A percentile compares a stretch with the other conserved stretches of the same genome.
Evolutionary conservation across 2,888 invertebrate species (phyloP).

Genomic region (Lomographa bimaculata): DNA sequence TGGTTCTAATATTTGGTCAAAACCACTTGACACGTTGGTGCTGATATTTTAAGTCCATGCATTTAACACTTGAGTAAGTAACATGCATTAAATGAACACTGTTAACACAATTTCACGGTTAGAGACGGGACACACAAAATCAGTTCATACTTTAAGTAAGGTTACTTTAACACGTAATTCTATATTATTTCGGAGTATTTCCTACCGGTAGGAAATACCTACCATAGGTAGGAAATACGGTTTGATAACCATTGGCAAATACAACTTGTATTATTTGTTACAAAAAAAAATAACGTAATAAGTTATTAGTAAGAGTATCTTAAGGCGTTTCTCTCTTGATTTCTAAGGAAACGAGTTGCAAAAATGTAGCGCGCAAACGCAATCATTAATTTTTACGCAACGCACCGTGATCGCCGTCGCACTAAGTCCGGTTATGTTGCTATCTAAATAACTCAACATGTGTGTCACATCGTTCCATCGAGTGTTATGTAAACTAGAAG

Average conservation of each 20-base stretch:
- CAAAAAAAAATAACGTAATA: too few relatives aligned
- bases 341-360: too few relatives aligned
- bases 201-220: too few relatives aligned
- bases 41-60: slow-evolving; percentile 12
- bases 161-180: too few relatives aligned
- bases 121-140: slow-evolving; percentile 10
- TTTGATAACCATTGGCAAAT: too few relatives aligned
- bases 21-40: slow-evolving; percentile 3
- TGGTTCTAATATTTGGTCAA: slow-evolving; percentile 3
- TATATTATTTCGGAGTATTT: too few relatives aligned
- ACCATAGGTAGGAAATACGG: too few relatives aligned
- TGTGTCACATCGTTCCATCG: slow-evolving; percentile 11
- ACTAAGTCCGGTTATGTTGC: slow-evolving; percentile 10
- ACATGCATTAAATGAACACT: slow-evolving; percentile 11
- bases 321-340: too few relatives aligned
- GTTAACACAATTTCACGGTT: slow-evolving; percentile 15
- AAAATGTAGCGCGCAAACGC: slow-evolving; percentile 2
- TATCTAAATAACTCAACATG: slow-evolving; percentile 10
- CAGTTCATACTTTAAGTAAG: not conserved
- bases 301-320: too few relatives aligned
- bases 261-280: too few relatives aligned
- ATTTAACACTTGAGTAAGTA: slow-evolving; percentile 16
- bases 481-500: too few relatives aligned
- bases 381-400: slow-evolving; percentile 16
- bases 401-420: not conserved